phyloP scores from a whole-genome alignment of 2,797 vertebrate species.

The Liparis tanakae region DNA sequence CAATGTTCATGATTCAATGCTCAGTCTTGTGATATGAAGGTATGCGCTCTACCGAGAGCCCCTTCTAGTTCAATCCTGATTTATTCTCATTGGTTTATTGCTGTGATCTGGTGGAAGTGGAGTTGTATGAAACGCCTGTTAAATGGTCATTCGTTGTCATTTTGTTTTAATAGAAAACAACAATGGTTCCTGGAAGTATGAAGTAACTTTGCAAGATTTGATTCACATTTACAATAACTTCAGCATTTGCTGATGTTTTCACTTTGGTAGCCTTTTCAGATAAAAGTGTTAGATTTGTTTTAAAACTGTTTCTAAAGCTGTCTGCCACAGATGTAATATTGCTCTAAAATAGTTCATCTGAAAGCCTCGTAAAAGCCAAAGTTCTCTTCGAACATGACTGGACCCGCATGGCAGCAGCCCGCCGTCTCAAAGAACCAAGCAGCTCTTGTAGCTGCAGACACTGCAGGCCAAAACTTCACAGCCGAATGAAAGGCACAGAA shows the following conservation, averaged over 20 bases:
- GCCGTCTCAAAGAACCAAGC: conserved; percentile 38
- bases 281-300: background rate
- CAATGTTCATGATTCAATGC: too few species aligned
- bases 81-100: background rate
- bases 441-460: conserved; percentile 20
- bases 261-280: background rate
- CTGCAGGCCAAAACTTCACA: conserved; percentile 19
- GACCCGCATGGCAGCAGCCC: conserved; percentile 19
- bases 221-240: conserved; percentile 9
- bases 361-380: conserved; percentile 16
- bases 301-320: background rate
- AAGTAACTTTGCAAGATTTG: background rate
- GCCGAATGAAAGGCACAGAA: conserved; percentile 25
- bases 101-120: background rate
- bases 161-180: background rate
- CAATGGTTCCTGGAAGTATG: background rate
- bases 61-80: background rate
- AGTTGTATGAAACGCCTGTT: background rate
- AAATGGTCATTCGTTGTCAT: background rate
- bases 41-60: too few species aligned
- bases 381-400: background rate
- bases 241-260: conserved; percentile 2
- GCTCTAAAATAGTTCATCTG: conserved; percentile 22
- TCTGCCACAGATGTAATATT: background rate
- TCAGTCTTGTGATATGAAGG: too few species aligned